Evolutionary conservation across 2,113 vertebrate species (phyloP).

Genomic region (Sylvia atricapilla): DNA sequence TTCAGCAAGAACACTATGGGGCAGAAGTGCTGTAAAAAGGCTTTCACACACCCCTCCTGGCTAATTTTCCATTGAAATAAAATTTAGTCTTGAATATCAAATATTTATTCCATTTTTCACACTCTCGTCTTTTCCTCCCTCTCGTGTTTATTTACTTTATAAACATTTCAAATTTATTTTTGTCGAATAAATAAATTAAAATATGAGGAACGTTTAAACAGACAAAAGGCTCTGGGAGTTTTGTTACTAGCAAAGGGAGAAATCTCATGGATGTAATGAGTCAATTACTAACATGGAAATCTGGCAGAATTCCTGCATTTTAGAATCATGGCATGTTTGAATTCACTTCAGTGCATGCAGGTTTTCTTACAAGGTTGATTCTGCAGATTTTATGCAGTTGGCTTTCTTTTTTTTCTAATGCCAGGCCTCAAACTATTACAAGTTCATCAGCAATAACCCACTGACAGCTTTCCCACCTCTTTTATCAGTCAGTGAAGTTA

Average conservation of each 20-base stretch:
- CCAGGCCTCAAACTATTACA: background rate
- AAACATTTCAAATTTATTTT: background rate
- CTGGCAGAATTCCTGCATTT: background rate
- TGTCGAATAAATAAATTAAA: conserved; percentile 13
- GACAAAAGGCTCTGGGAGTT: background rate
- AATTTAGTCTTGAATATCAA: background rate
- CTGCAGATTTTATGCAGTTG: background rate
- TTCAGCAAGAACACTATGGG: conserved; percentile 14
- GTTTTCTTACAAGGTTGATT: background rate
- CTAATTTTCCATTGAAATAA: background rate
- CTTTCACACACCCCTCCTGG: background rate
- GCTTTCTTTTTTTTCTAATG: background rate
- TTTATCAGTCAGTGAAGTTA: background rate
- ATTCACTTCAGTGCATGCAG: background rate
- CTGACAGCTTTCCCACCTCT: background rate
- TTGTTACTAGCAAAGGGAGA: background rate
- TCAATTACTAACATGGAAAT: background rate
- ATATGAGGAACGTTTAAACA: background rate
- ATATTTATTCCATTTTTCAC: background rate
- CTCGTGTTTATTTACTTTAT: background rate
- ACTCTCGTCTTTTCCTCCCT: background rate
- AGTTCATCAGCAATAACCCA: background rate
- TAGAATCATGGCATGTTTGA: background rate
- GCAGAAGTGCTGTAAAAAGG: background rate
- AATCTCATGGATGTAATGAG: background rate